A percentile compares a stretch with the other conserved stretches of the same genome.
Evolutionary conservation across 2,113 vertebrate species (phyloP).

Genomic region (Piprites chloris): DNA sequence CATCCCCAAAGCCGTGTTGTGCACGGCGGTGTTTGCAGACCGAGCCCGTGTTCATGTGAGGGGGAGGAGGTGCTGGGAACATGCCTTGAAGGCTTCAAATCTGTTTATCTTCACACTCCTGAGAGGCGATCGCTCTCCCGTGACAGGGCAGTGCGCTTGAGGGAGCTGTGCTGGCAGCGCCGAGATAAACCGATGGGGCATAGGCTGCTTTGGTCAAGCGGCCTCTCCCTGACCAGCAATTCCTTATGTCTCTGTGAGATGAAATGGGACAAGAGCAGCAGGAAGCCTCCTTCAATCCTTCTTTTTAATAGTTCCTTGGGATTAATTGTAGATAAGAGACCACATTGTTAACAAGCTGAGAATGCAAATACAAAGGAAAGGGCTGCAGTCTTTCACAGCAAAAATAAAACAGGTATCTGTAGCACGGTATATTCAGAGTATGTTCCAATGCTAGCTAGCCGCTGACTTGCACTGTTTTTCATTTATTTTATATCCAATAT

Average conservation of each 20-base stretch:
- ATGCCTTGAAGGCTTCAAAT: slow-evolving; percentile 66
- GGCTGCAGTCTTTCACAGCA: background rate
- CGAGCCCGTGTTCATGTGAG: background rate
- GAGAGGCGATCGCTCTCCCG: slow-evolving; percentile 62
- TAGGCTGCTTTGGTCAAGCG: slow-evolving; percentile 58
- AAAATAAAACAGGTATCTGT: slow-evolving; percentile 44
- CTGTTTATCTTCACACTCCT: slow-evolving; percentile 79
- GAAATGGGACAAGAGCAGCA: slow-evolving; percentile 67
- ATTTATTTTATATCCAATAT: slow-evolving; percentile 3
- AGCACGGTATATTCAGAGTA: background rate
- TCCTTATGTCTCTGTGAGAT: slow-evolving; percentile 58
- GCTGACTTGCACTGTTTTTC: background rate
- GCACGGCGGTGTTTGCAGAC: background rate
- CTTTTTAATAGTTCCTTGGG: slow-evolving; percentile 55
- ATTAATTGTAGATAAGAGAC: slow-evolving; percentile 67
- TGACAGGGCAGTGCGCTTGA: slow-evolving; percentile 60
- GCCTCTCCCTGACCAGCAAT: slow-evolving; percentile 61
- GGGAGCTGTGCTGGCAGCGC: slow-evolving; percentile 41
- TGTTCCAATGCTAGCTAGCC: background rate
- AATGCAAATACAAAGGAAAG: slow-evolving; percentile 43
- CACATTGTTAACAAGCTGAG: slow-evolving; percentile 47
- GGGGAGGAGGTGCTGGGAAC: slow-evolving; percentile 65
- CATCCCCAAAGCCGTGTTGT: background rate
- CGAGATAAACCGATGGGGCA: slow-evolving; percentile 38
- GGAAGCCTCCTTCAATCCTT: slow-evolving; percentile 61